phyloP scores from a whole-genome alignment of 2,888 invertebrate genomes.

The Agrochola litura region DNA sequence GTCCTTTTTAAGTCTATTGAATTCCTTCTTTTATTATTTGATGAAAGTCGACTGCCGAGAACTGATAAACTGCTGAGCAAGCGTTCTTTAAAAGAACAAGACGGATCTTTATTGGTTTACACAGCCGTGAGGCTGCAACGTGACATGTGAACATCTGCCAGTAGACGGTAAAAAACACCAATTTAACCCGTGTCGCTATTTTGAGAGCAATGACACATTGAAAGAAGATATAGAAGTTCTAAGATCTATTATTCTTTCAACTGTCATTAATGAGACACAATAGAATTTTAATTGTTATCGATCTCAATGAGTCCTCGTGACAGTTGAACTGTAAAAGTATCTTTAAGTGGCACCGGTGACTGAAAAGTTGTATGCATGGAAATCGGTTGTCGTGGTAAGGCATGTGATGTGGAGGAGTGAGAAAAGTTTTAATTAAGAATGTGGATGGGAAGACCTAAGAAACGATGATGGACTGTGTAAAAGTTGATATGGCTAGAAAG shows the following conservation, averaged over 20 bases:
- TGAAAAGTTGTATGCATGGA: background rate
- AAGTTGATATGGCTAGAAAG: background rate
- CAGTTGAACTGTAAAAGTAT: too few relatives aligned
- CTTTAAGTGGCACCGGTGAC: background rate
- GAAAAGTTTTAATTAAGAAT: background rate
- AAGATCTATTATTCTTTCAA: background rate
- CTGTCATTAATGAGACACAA: too few relatives aligned
- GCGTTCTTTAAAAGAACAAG: constrained; percentile 22
- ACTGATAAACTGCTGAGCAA: constrained; percentile 14
- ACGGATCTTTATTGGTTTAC: constrained; percentile 43
- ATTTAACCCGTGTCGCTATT: constrained; percentile 34
- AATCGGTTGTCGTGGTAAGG: background rate
- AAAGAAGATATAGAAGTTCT: constrained; percentile 3
- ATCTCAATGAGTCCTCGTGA: too few relatives aligned
- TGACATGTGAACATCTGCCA: constrained; percentile 27
- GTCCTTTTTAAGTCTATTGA: constrained; percentile 24
- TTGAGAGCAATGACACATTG: background rate
- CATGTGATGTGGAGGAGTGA: background rate
- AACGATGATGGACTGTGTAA: background rate
- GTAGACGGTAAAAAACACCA: constrained; percentile 15
- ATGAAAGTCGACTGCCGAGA: constrained; percentile 10
- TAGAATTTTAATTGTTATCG: too few relatives aligned
- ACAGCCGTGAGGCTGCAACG: constrained; percentile 19
- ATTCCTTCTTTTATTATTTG: constrained; percentile 11
- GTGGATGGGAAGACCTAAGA: background rate